Evolutionary conservation across 2,888 invertebrate species (phyloP).

Genomic region (Strigamia transsilvanica): DNA sequence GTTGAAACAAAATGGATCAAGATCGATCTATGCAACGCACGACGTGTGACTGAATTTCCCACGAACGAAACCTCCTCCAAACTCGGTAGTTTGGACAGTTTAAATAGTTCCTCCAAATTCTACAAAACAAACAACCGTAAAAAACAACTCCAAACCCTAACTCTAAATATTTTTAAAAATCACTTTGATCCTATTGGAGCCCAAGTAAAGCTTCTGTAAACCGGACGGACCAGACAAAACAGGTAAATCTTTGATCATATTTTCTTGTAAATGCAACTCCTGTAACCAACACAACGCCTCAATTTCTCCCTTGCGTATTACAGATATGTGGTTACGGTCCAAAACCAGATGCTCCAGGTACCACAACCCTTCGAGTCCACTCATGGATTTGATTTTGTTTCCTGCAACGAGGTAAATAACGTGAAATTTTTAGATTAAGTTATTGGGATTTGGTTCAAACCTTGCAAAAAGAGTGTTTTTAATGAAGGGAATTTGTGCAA

Average conservation of each 20-base stretch:
- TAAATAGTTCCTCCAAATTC: conserved; percentile 52
- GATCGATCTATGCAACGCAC: conserved; percentile 46
- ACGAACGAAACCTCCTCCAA: conserved; percentile 52
- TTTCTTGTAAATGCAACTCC: conserved; percentile 53
- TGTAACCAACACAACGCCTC: conserved; percentile 50
- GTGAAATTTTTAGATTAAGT: neutral
- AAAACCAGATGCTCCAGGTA: conserved; percentile 48
- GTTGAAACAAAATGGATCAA: conserved; percentile 50
- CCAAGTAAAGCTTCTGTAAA: conserved; percentile 32
- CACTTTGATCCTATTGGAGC: conserved; percentile 52
- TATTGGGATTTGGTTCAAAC: neutral
- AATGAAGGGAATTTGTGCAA: conserved; percentile 29
- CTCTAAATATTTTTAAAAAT: neutral
- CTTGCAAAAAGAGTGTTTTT: conserved; percentile 48
- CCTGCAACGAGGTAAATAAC: conserved; percentile 25
- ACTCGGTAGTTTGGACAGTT: conserved; percentile 41
- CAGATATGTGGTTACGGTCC: conserved; percentile 48
- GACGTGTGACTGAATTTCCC: conserved; percentile 48
- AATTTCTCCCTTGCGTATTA: conserved; percentile 31
- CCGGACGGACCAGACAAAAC: conserved; percentile 15
- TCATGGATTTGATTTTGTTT: conserved; percentile 50
- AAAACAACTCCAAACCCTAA: too few species aligned
- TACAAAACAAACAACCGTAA: neutral
- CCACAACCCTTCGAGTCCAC: conserved; percentile 50
- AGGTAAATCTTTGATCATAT: conserved; percentile 50